These are phyloP conservation scores for Microtus pennsylvanicus DNA, from an alignment of 2,113 vertebrate species.

Conservation along the genomic window DNA sequence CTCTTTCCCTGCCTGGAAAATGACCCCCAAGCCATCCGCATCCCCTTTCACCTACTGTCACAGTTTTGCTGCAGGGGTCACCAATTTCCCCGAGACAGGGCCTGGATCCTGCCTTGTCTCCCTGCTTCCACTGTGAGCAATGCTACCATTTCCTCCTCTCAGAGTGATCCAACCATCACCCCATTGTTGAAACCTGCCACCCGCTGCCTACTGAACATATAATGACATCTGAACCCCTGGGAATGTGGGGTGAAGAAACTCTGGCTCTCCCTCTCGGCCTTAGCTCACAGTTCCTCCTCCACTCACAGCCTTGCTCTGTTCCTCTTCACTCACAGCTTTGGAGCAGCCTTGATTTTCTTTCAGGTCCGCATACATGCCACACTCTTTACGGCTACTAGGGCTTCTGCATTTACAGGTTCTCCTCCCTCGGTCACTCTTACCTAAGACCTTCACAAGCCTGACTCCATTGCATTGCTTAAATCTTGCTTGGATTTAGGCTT, in stretches of 20 bases:
- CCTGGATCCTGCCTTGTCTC: neutral
- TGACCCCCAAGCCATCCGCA: neutral
- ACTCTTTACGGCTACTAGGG: neutral
- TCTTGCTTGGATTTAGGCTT: neutral
- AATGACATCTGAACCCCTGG: neutral
- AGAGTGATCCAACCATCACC: neutral
- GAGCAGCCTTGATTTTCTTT: neutral
- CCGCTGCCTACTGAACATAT: neutral
- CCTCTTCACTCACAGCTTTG: neutral
- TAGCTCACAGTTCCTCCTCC: too few species aligned
- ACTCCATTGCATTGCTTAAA: neutral
- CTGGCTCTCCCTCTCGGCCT: too few species aligned
- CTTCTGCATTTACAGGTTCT: neutral
- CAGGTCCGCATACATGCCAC: neutral
- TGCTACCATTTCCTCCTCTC: neutral
- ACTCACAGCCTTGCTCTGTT: too few species aligned
- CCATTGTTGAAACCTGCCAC: neutral
- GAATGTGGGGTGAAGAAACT: accelerated
- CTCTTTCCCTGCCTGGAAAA: neutral
- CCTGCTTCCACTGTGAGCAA: neutral
- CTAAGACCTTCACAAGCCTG: neutral
- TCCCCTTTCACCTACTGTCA: neutral
- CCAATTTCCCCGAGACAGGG: neutral
- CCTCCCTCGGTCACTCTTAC: neutral
- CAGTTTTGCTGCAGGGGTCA: neutral